These are phyloP conservation scores for Nothobranchius furzeri DNA, from an alignment of 2,113 vertebrate genomes.

Conservation along the genomic window DNA sequence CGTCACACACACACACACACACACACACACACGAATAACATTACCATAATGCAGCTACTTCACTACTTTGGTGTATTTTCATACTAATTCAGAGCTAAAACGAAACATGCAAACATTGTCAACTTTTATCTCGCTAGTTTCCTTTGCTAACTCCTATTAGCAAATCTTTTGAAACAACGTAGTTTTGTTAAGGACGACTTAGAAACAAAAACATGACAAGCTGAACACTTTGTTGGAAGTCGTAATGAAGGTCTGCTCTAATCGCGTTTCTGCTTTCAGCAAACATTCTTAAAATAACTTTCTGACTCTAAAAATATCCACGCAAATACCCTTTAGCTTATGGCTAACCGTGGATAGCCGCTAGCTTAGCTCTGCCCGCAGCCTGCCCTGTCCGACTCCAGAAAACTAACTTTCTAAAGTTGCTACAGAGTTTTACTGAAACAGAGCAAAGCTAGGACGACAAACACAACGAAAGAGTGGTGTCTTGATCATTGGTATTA, in stretches of 20 bases:
- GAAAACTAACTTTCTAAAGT: too few relatives aligned
- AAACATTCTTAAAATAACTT: neutral
- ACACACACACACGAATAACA: too few relatives aligned
- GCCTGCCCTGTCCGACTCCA: neutral
- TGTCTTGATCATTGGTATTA: neutral
- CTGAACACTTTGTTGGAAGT: neutral
- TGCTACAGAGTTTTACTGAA: too few relatives aligned
- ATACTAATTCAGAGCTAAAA: too few relatives aligned
- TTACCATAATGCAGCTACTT: too few relatives aligned
- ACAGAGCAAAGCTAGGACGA: neutral
- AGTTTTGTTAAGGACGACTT: neutral
- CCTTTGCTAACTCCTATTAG: constrained; percentile 23
- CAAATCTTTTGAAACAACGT: constrained; percentile 24
- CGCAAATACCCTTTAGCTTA: neutral
- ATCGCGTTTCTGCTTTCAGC: neutral
- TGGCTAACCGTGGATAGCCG: constrained; percentile 28
- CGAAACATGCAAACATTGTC: neutral
- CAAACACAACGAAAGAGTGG: neutral
- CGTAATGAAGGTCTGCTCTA: too few relatives aligned
- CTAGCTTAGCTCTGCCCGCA: constrained; percentile 21
- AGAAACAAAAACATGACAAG: neutral
- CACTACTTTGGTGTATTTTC: too few relatives aligned
- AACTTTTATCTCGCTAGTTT: neutral
- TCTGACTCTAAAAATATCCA: neutral
- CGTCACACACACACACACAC: too few relatives aligned